Evolutionary conservation across 2,113 vertebrate species (phyloP).

Genomic region (Oplegnathus fasciatus): DNA sequence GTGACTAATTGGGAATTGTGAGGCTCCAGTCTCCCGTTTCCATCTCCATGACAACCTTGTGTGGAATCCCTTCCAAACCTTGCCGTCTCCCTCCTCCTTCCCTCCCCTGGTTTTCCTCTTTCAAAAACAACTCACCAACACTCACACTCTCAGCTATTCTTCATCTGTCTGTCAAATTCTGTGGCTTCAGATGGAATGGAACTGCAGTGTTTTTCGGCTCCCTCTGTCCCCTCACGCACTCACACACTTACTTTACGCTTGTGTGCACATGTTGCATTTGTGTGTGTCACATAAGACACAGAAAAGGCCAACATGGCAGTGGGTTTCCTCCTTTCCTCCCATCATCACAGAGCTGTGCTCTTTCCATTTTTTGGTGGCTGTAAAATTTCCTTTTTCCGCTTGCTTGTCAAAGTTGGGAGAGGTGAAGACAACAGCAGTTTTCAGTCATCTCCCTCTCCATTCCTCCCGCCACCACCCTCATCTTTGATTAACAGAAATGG

Average conservation of each 20-base stretch:
- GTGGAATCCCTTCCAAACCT: constrained; percentile 74
- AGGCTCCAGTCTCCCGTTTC: constrained; percentile 78
- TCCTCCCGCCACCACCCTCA: neutral
- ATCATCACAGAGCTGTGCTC: neutral
- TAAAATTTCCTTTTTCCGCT: neutral
- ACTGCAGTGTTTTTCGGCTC: neutral
- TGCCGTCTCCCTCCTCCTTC: constrained; percentile 1
- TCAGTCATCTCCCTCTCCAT: neutral
- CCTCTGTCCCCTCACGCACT: neutral
- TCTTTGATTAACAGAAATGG: neutral
- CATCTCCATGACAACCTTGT: constrained; percentile 77
- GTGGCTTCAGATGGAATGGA: neutral
- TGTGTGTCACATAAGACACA: constrained; percentile 14
- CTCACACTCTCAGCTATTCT: constrained; percentile 54
- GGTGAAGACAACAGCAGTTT: neutral
- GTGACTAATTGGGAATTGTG: constrained; percentile 81
- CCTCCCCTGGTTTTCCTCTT: constrained; percentile 30
- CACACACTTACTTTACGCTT: neutral
- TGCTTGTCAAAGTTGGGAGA: neutral
- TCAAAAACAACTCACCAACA: constrained; percentile 45
- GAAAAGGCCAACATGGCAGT: neutral
- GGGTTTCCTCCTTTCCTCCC: neutral
- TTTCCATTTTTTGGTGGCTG: neutral
- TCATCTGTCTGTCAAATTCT: constrained; percentile 12
- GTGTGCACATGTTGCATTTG: neutral